phyloP scores from a whole-genome alignment of 2,797 vertebrate species.

The Choloepus didactylus region DNA sequence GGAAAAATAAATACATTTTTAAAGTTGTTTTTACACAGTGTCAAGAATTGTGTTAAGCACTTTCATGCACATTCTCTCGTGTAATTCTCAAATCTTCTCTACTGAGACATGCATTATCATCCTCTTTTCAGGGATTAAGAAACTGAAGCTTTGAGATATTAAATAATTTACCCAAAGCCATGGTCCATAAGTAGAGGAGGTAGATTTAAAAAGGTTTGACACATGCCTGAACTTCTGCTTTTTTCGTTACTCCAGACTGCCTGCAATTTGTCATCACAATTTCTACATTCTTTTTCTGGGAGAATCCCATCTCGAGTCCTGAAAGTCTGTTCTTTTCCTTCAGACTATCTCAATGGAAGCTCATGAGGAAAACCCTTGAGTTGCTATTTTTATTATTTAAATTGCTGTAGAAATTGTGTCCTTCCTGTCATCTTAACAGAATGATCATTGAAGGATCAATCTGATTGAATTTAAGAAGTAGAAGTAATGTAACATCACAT shows the following conservation, averaged over 20 bases:
- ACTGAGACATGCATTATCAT: neutral
- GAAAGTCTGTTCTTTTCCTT: constrained; percentile 20
- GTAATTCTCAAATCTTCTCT: neutral
- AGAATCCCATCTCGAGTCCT: neutral
- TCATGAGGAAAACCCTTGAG: neutral
- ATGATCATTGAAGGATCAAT: constrained; percentile 43
- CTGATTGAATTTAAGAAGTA: constrained; percentile 67
- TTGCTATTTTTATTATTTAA: constrained; percentile 51
- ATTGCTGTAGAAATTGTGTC: constrained; percentile 25
- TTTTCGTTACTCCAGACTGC: neutral
- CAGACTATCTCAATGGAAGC: constrained; percentile 5
- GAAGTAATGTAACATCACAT: constrained; percentile 27
- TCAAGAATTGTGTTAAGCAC: constrained; percentile 27
- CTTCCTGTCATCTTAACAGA: neutral
- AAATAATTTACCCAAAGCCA: constrained; percentile 1
- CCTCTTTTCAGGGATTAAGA: constrained; percentile 9
- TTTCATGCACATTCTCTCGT: neutral
- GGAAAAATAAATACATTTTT: neutral
- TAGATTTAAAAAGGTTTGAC: neutral
- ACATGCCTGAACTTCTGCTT: neutral
- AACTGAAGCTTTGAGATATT: constrained; percentile 27
- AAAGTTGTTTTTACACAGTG: neutral
- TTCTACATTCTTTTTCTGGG: neutral
- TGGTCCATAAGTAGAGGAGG: neutral
- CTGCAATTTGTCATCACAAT: neutral